phyloP scores from a whole-genome alignment of 2,888 invertebrate species.

The Deladenus siricidicola region DNA sequence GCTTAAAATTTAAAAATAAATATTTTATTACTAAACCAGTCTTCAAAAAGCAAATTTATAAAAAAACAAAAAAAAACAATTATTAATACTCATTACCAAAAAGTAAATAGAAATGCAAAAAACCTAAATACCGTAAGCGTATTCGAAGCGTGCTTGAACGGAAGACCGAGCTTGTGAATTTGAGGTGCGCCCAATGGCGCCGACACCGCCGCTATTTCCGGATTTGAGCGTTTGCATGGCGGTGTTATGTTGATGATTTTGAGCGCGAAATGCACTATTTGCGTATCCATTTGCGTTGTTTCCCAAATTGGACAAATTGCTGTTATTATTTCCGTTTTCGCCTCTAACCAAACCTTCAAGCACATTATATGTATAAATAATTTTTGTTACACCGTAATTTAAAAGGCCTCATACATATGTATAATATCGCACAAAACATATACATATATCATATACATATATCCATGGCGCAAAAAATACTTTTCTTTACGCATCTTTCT shows the following conservation, averaged over 20 bases:
- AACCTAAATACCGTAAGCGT: constrained; percentile 53
- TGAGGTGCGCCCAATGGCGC: too few relatives aligned
- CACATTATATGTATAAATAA: not conserved
- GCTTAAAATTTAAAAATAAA: too few relatives aligned
- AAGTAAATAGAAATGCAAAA: too few relatives aligned
- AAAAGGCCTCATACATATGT: not conserved
- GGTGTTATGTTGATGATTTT: constrained; percentile 13
- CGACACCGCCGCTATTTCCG: constrained; percentile 25
- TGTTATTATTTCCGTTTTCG: constrained; percentile 29
- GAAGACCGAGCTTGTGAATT: constrained; percentile 30
- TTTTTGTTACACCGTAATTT: not conserved
- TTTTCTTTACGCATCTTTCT: too few relatives aligned
- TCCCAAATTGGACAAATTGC: not conserved
- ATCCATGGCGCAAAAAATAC: too few relatives aligned
- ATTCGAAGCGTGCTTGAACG: constrained; percentile 52
- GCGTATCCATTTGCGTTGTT: not conserved
- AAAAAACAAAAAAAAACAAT: too few relatives aligned
- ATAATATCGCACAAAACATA: too few relatives aligned
- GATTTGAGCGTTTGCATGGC: constrained; percentile 29
- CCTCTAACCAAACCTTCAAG: constrained; percentile 29
- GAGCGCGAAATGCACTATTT: constrained; percentile 2
- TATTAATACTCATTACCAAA: constrained; percentile 16
- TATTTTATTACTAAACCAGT: not conserved
- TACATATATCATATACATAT: too few relatives aligned
- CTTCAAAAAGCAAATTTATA: not conserved